Evolutionary conservation across 2,888 invertebrate species (phyloP), one percentile per base, ranked within the genome.

Genomic region (Leptothorax acervorum): DNA sequence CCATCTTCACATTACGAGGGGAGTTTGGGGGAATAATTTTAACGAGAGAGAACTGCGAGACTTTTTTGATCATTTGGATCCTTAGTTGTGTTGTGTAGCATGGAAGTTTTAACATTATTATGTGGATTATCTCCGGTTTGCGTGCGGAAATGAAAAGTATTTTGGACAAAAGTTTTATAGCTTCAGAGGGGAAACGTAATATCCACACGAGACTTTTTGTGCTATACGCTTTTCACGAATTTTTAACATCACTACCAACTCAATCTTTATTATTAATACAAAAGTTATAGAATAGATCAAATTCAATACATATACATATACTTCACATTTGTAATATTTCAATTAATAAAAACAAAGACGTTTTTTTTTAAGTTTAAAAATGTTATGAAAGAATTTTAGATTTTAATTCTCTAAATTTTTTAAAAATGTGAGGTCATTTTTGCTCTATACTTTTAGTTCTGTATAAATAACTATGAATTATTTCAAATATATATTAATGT

Each of bases 1-100:
- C 60, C 39, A 60, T 74, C 74, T 71, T 79, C 12, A 39, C 15
- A 18, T 68, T 48, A 55, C 28, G 8, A 55, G 53, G 76, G 42
- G 39, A 42, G 39, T 23, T 23, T 42, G 8, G 18, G 45, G 15
- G 45, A 6, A 60, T 31, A 48, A 48, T 79, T 28, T 57, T 70
- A 70, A 71, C 57, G 79, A 60, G 78, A 57, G 55, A 57, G 71
- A 18, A 70, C 70, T 42, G 73, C 23, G 57, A 45, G 71, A 57
- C 55, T 78, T 55, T 78, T 55, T 31, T 71, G 57, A 53, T 71
- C 70, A 79, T 71, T 55, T 28, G 31, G 45, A 23, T 11, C 35
- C 23, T 57, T 48, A 5, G 68, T 39, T 53, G 66, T 53, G 12
- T 6, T 48, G 31, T 45, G 71, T 62, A 66, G 71, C 51, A 53